Evolutionary conservation across 1,140 invertebrate species (phyloP).

Genomic region (Eufriesea mexicana): DNA sequence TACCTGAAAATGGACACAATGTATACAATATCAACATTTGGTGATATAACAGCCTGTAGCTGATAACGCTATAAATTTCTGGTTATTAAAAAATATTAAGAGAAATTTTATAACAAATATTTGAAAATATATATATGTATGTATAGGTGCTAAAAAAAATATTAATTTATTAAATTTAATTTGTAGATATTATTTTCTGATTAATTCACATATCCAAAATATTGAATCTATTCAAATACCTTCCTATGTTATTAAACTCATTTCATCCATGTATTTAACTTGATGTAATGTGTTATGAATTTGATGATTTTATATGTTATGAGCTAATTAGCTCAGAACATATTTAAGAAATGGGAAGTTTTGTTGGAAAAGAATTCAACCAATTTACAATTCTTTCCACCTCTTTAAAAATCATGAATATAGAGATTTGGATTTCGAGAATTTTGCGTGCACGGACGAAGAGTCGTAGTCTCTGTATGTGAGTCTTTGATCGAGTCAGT

Average conservation of each 20-base stretch:
- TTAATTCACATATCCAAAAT: conserved; percentile 60
- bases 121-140: conserved; percentile 54
- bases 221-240: conserved; percentile 60
- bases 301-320: conserved; percentile 54
- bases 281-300: conserved; percentile 52
- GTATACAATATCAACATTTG: conserved; percentile 65
- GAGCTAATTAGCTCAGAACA: conserved; percentile 55
- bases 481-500: conserved; percentile 79
- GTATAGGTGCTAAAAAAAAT: conserved; percentile 57
- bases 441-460: conserved; percentile 79
- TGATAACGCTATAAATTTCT: conserved; percentile 63
- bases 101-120: conserved; percentile 61
- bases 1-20: conserved; percentile 48
- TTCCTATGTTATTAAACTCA: conserved; percentile 55
- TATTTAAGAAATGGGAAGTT: conserved; percentile 59
- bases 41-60: conserved; percentile 49
- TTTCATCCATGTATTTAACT: conserved; percentile 53
- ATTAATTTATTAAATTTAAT: conserved; percentile 59
- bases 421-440: conserved; percentile 80
- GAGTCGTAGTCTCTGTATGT: conserved; percentile 75
- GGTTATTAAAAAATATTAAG: conserved; percentile 58
- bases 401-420: conserved; percentile 79
- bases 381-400: conserved; percentile 61
- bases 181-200: conserved; percentile 55
- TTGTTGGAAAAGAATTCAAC: conserved; percentile 56